These are phyloP conservation scores for Orius insidiosus DNA, from an alignment of 1,140 invertebrate genomes.

Conservation along the genomic window DNA sequence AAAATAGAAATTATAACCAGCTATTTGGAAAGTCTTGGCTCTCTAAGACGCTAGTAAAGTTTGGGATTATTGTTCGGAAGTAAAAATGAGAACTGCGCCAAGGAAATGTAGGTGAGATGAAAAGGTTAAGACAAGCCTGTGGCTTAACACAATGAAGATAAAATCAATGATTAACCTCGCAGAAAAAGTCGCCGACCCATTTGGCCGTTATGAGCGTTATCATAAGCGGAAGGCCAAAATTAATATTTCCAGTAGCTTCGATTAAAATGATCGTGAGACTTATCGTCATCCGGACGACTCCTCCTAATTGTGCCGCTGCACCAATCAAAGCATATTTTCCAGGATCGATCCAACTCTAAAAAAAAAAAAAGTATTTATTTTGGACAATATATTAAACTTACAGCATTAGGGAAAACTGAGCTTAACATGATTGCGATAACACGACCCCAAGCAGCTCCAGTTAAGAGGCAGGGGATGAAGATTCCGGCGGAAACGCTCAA, in stretches of 20 bases:
- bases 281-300: conserved; percentile 93
- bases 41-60: conserved; percentile 13
- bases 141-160: too few relatives aligned
- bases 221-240: conserved; percentile 78
- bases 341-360: conserved; percentile 41
- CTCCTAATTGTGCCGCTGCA: conserved; percentile 88
- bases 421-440: conserved; percentile 39
- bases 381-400: conserved; percentile 17
- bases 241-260: conserved; percentile 89
- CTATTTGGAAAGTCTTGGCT: too few relatives aligned
- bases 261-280: conserved; percentile 90
- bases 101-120: too few relatives aligned
- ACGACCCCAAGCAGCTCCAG: conserved; percentile 93
- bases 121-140: too few relatives aligned
- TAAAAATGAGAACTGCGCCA: too few relatives aligned
- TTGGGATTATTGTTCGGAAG: neutral
- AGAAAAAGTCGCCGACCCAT: conserved; percentile 95
- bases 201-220: conserved; percentile 87
- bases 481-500: conserved; percentile 84
- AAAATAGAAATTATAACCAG: too few relatives aligned
- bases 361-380: conserved; percentile 25
- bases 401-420: conserved; percentile 18
- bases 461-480: conserved; percentile 88
- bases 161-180: conserved; percentile 44
- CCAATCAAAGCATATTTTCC: conserved; percentile 94